Base-by-base conservation (phyloP, 2,888 invertebrate genomes). In the Dione vanillae region DNA sequence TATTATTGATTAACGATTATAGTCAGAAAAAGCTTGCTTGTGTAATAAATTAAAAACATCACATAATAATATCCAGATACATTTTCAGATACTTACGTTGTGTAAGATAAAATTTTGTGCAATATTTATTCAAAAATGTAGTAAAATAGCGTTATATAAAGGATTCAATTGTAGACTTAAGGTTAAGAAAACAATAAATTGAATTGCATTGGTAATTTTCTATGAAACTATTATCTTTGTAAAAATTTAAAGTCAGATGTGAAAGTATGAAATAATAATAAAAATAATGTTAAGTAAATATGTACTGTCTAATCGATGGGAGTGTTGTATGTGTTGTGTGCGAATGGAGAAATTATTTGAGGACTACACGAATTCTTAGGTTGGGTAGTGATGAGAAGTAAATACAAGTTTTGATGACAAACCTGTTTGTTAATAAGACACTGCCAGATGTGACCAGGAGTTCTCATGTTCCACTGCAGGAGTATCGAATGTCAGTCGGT, bases 401-500 rank as follows among this genome's bases (percentile, higher is more conserved):
- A 58, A 47, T 45, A 69, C 72, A 65, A n/a, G 69, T 67, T 70
- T 65, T 65, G 69, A 68, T 56, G 66, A 62, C 14, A 67, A 70
- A 74, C 74, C 67, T 49, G 74, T 74, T 72, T 49, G 16, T 43
- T 56, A 47, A 66, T 68, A 69, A 66, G 61, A 56, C 66, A 64
- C 65, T 56, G 69, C 67, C 72, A 65, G 67, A 67, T 70, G 74
- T 59, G 20, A 41, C 45, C 72, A 71, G 71, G 73, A 70, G 47
- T 68, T 74, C 69, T 59, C 69, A 65, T 74, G 69, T 72, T 69
- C 65, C 72, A 69, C 69, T 65, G 70, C 61, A 69, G 69, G 65
- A 59, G 41, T 72, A 87, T 86, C 84, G 88, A 89, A 89, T 91
- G 91, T 92, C 92, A 92, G 88, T 87, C 88, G 92, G 92, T 88